Evolutionary conservation across 2,888 invertebrate species (phyloP).

Genomic region (Sycophila texana): DNA sequence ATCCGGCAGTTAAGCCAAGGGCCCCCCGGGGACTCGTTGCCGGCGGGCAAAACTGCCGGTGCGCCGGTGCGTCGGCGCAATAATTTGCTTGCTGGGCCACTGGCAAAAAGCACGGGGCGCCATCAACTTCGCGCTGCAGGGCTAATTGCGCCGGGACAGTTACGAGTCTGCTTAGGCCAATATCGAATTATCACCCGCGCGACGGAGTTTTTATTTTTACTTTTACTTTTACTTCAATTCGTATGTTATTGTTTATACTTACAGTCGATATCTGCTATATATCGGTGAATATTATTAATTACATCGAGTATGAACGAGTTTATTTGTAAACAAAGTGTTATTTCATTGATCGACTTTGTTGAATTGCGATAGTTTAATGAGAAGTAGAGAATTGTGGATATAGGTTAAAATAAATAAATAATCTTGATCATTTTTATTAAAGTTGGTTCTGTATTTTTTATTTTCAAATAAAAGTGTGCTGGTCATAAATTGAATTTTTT

Average conservation of each 20-base stretch:
- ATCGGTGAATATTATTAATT: too few relatives aligned
- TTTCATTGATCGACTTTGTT: background rate
- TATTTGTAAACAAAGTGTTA: background rate
- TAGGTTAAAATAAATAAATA: slow-evolving; percentile 19
- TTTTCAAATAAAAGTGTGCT: slow-evolving; percentile 33
- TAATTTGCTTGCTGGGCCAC: background rate
- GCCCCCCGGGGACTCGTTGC: slow-evolving; percentile 74
- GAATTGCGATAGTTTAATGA: slow-evolving; percentile 3
- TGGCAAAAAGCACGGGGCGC: too few relatives aligned
- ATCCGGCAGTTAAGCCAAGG: slow-evolving; percentile 72
- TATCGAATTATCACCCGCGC: too few relatives aligned
- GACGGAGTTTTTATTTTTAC: too few relatives aligned
- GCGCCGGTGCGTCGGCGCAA: slow-evolving; percentile 1
- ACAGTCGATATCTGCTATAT: too few relatives aligned
- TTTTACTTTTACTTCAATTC: too few relatives aligned
- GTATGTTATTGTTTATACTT: too few relatives aligned
- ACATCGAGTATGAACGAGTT: too few relatives aligned
- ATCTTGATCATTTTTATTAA: slow-evolving; percentile 36
- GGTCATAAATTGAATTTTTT: slow-evolving; percentile 32
- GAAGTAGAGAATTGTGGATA: slow-evolving; percentile 5
- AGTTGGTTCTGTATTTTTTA: slow-evolving; percentile 30
- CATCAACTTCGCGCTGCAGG: too few relatives aligned
- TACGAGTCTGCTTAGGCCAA: too few relatives aligned
- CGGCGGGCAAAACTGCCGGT: slow-evolving; percentile 1
- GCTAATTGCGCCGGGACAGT: too few relatives aligned